Evolutionary conservation across 2,888 invertebrate species (phyloP), one percentile per base, ranked within the genome.

Genomic region (Tetranychus piercei): DNA sequence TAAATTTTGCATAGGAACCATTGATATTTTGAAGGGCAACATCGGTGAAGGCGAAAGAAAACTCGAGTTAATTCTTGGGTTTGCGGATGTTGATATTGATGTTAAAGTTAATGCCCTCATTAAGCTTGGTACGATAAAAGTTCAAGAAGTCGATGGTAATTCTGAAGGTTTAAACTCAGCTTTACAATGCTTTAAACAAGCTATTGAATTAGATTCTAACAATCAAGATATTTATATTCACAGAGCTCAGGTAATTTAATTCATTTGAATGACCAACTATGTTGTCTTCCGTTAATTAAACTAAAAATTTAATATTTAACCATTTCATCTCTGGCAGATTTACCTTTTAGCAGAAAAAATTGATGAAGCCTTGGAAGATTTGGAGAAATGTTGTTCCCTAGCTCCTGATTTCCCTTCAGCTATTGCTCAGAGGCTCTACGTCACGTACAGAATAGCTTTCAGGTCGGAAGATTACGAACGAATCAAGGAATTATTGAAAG

Each of bases 141-240:
- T 79, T 44, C 78, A 78, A 23, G 67, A 75, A 23, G 71, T 75
- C 66, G 73, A 73, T 7, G 45, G 66, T 5, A 86, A 88, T 77
- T 85, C 88, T 64, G 88, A 82, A 65, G 82, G 82, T 43, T 79
- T 84, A 74, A 80, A 81, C 15, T 86, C 87, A 77, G 90, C 91
- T 78, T 84, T 92, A 78, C 86, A 86, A 74, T 92, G 92, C 82
- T 94, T 94, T 83, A 86, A 87, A 20, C 83, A 82, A 78, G 95
- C 94, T 55, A 87, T 89, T 69, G 84, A 87, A 79, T 81, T 92
- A 72, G 90, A 91, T 79, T 87, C 91, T 0, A 85, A 88, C 55
- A 91, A 90, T 82, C 87, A 90, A 34, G 96, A 96, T 82, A 88
- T 96, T 74, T 95, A 90, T 82, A 92, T 94, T 82, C 94, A 96